Percentiles rank a stretch among this genome's conserved stretches.
Conservation (phyloP, 2,113 vertebrate species). For the Cynocephalus volans region DNA sequence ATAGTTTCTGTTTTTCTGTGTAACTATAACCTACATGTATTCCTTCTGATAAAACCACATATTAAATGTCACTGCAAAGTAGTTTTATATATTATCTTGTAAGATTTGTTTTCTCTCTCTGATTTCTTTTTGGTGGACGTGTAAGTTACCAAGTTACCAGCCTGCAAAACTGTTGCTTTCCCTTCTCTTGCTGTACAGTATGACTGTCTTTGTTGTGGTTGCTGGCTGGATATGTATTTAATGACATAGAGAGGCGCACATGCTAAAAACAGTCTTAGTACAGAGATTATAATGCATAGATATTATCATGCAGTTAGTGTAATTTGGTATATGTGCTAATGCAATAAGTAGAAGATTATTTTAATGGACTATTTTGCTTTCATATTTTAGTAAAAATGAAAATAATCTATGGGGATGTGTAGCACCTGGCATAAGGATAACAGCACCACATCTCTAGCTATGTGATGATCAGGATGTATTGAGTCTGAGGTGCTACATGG, state of each 20-base stretch:
- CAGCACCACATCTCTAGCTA: neutral
- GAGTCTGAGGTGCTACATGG: neutral
- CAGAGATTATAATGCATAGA: too few relatives aligned
- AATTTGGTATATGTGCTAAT: conserved; percentile 55
- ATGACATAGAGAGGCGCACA: neutral
- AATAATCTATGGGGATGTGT: neutral
- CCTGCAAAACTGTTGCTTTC: accelerated
- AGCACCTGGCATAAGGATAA: neutral
- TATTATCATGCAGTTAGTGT: neutral
- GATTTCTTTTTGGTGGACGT: neutral
- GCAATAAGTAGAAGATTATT: conserved; percentile 71
- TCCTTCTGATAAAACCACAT: conserved; percentile 17
- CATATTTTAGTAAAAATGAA: conserved; percentile 53
- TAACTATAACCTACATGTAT: conserved; percentile 40
- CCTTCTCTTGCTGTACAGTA: neutral
- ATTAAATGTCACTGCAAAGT: conserved; percentile 50
- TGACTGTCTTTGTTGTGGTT: neutral
- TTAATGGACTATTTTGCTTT: conserved; percentile 38
- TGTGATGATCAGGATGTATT: neutral
- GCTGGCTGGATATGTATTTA: neutral
- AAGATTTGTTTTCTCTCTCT: neutral
- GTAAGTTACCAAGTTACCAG: neutral
- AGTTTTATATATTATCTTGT: neutral
- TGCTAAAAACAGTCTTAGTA: neutral
- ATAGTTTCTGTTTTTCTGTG: conserved; percentile 51